Conservation (phyloP, 1,140 invertebrate species). For the Solenopsis invicta region DNA sequence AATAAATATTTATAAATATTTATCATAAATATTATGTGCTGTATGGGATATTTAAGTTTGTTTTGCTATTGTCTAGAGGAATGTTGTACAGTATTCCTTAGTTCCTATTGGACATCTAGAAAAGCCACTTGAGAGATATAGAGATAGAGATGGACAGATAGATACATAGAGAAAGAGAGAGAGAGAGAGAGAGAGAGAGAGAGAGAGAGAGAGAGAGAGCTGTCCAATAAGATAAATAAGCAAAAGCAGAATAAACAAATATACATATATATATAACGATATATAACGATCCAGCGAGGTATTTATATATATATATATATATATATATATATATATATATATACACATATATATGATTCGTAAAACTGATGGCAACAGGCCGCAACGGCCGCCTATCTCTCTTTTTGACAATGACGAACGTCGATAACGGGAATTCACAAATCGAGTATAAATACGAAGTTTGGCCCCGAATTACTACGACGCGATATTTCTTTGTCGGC, state of each 20-base stretch:
- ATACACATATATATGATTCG: background rate
- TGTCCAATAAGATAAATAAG: background rate
- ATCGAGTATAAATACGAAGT: background rate
- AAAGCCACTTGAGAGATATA: too few relatives aligned
- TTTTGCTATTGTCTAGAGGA: too few relatives aligned
- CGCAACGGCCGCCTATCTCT: background rate
- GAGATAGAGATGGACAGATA: too few relatives aligned
- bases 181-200: background rate
- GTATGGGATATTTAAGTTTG: too few relatives aligned
- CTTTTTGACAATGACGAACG: background rate
- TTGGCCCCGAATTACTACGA: background rate
- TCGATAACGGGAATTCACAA: background rate
- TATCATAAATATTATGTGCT: too few relatives aligned
- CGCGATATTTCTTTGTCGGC: constrained; percentile 22
- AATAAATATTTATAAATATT: too few relatives aligned
- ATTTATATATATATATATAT: background rate
- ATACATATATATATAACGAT: background rate
- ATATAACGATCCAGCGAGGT: background rate
- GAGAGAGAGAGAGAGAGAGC: background rate
- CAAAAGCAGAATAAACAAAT: background rate
- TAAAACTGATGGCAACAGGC: background rate
- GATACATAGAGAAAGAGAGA: too few relatives aligned
- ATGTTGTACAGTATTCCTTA: too few relatives aligned
- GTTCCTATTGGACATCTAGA: too few relatives aligned
- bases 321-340: background rate